Conservation (phyloP, 1,140 invertebrate species). For the Oedothorax gibbosus region DNA sequence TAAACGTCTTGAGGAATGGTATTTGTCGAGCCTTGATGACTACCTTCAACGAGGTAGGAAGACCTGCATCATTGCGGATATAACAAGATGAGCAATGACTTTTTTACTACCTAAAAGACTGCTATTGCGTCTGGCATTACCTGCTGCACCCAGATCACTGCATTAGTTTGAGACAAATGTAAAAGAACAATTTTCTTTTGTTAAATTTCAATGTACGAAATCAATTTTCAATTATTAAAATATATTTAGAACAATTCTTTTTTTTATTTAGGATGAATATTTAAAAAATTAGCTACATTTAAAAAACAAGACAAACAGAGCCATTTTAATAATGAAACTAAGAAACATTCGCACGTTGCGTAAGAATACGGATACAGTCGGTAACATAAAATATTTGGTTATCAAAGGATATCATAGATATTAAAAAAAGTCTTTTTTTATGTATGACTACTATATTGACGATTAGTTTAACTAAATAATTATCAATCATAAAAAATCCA, state of each 20-base stretch:
- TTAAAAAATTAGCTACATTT: too few relatives aligned
- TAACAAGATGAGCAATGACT: slow-evolving; percentile 53
- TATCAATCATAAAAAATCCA: too few relatives aligned
- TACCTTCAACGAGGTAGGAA: slow-evolving; percentile 11
- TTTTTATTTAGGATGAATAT: too few relatives aligned
- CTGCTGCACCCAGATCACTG: slow-evolving; percentile 32
- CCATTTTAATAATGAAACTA: background rate
- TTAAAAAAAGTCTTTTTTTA: background rate
- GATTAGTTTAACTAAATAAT: too few relatives aligned
- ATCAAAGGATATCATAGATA: background rate
- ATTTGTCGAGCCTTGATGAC: slow-evolving; percentile 41
- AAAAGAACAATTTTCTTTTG: too few relatives aligned
- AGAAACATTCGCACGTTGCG: background rate
- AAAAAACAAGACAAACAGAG: too few relatives aligned
- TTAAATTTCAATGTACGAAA: too few relatives aligned
- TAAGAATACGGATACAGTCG: background rate
- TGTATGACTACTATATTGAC: background rate
- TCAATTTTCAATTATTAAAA: too few relatives aligned
- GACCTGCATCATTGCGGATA: slow-evolving; percentile 47
- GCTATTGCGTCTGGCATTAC: slow-evolving; percentile 51
- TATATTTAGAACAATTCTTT: too few relatives aligned
- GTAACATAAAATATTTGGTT: background rate
- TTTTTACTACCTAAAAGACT: slow-evolving; percentile 51
- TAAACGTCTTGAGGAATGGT: slow-evolving; percentile 38
- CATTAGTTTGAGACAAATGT: too few relatives aligned